Conservation (phyloP, 2,113 vertebrate genomes). For the Columba livia region DNA sequence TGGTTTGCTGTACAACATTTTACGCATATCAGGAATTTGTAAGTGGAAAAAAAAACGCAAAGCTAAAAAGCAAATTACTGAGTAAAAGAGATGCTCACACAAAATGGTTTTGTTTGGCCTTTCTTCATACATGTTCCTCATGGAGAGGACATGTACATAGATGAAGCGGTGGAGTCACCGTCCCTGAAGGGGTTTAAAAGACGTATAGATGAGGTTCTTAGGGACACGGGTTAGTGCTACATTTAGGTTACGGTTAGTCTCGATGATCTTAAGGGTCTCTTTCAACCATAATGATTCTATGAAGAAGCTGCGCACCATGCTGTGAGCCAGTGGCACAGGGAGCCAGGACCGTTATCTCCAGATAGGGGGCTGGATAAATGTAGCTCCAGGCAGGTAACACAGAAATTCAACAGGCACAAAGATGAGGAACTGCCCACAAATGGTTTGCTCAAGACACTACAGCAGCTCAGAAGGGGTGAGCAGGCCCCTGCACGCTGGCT, state of each 20-base stretch:
- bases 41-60: background rate
- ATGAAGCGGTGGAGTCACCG: too few relatives aligned
- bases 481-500: background rate
- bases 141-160: accelerated
- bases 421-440: background rate
- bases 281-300: background rate
- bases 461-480: background rate
- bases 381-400: accelerated
- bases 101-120: background rate
- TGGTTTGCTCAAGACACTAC: accelerated
- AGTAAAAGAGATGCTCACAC: background rate
- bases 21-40: background rate
- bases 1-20: background rate
- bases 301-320: background rate
- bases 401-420: background rate
- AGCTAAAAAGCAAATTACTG: background rate
- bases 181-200: too few relatives aligned
- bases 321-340: accelerated
- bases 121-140: background rate
- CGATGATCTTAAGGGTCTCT: too few relatives aligned
- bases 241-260: too few relatives aligned
- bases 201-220: too few relatives aligned
- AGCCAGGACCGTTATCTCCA: background rate
- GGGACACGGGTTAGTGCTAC: too few relatives aligned
- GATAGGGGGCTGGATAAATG: background rate